Base-by-base conservation (phyloP, 2,888 invertebrate genomes). In the Scelioninae gen. 1 region DNA sequence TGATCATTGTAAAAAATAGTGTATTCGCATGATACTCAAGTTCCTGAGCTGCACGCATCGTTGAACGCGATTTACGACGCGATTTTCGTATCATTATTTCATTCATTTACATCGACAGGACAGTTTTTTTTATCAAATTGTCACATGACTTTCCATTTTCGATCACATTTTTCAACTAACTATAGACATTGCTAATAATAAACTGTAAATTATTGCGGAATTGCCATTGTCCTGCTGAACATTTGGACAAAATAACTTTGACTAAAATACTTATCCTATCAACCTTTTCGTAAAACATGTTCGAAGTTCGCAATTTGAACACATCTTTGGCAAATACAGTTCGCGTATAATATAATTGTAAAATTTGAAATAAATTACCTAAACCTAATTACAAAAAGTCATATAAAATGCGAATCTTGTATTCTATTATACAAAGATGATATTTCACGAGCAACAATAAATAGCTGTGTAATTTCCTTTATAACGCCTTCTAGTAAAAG, bases 41-140 rank as follows among this genome's bases (percentile, higher is more conserved):
- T 85, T 85, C 86, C 83, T 84, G 83, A 85, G 83, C 65, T 71
- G 84, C 86, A 87, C 87, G 88, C 87, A 83, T 86, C 87, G 86
- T 83, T 83, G 86, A 68, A 53, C 71, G 85, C 86, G 86, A 88
- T 88, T 87, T 88, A 87, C 86, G 86, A 81, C 83, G 62, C 68
- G 82, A 83, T 51, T 86, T 85, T 85, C 78, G 63, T 83, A 78
- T 79, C 68, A 84, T 77, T 72, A 81, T 84, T 83, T 84, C 82
- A 76, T 79, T 85, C 80, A 40, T 68, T 81, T 77, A 62, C 72
- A 81, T 71, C 82, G 66, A 58, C 69, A 47, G 56, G 62, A 71
- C 76, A 60, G 58, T 66, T 84, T 82, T 77, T 16, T 68, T 47
- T 23, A 74, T 62, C 60, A 66, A 51, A 60, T 60, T 40, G 43